Conservation (phyloP, 2,797 vertebrate species). For the Eulemur coronatus region DNA sequence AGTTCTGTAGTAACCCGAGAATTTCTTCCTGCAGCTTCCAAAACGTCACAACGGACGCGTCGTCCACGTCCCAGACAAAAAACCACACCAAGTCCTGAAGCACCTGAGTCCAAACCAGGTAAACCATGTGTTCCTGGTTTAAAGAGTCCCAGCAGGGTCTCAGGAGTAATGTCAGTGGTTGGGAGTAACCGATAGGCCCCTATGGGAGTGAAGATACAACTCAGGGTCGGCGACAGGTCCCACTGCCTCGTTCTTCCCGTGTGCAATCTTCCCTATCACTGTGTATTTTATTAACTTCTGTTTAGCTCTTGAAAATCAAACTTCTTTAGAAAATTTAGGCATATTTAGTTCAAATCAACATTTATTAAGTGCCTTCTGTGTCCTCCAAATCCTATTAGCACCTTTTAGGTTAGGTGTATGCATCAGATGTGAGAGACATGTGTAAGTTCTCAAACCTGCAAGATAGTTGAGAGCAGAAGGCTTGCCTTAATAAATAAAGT, state of each 20-base stretch:
- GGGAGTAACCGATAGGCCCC: not conserved
- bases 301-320: not conserved
- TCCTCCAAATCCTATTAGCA: not conserved
- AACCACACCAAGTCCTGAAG: slow-evolving; percentile 72
- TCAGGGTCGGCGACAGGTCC: not conserved
- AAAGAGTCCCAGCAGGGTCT: not conserved
- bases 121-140: slow-evolving; percentile 55
- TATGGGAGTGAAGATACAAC: not conserved
- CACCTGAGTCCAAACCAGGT: slow-evolving; percentile 78
- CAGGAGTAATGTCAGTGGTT: not conserved
- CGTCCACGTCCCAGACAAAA: slow-evolving; percentile 61
- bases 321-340: not conserved
- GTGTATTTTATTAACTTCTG: not conserved
- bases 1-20: slow-evolving; percentile 32
- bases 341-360: not conserved
- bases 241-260: not conserved
- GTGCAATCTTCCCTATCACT: not conserved
- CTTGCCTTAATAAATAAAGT: not conserved
- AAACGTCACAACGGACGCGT: slow-evolving; percentile 21
- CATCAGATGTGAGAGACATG: not conserved
- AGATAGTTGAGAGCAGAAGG: not conserved
- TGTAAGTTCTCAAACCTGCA: not conserved
- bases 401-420: not conserved
- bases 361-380: not conserved
- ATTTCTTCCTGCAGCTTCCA: slow-evolving; percentile 67